Base-by-base conservation (phyloP, 2,797 vertebrate species). In the Pelochelys cantorii region DNA sequence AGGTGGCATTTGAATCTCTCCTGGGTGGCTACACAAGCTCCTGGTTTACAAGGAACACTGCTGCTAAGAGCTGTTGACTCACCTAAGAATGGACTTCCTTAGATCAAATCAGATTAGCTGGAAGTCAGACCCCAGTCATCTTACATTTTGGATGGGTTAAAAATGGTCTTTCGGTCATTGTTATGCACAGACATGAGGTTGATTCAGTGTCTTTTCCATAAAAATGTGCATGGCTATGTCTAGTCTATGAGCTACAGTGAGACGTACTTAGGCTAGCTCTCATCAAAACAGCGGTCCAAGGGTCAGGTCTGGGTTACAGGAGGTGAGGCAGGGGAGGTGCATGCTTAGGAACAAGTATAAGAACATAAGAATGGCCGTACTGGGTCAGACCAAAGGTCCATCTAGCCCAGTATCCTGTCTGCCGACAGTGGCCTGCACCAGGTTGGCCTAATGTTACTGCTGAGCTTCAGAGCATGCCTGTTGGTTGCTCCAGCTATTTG, bases 231-330 rank as follows among this genome's bases (percentile, higher is more conserved):
- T n/a, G 29, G 31, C 62, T n/a, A 65, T 18, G 31, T n/a, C 62
- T 17, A 18, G 13, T 17, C 29, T 10, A 7, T 4, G 29, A 65
- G 62, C 62, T 9, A 65, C 62, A 9, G 4, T 14, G 7, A 65
- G 62, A 65, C 62, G n/a, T 31, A 68, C n/a, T 22, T 2, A 9
- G 17, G n/a, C 65, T 34, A 34, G 65, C 31, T 68, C 65, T 68
- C 18, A n/a, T n/a, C 2, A 12, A 68, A 17, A 18, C 31, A 18
- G 62, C 2, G 9, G n/a, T n/a, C 29, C 27, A 0, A 17, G 60
- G 60, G 29, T n/a, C 60, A 65, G 60, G 14, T 7, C 29, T 29
- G 27, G 59, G 29, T 65, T 17, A 31, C 60, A 2, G 31, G 60
- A 14, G 15, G 14, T 5, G 14, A 31, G 60, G 60, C 29, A 62